A percentile compares a stretch with the other conserved stretches of the same genome.
Conservation (phyloP, 2,888 invertebrate species). For the Platypus cylindrus region DNA sequence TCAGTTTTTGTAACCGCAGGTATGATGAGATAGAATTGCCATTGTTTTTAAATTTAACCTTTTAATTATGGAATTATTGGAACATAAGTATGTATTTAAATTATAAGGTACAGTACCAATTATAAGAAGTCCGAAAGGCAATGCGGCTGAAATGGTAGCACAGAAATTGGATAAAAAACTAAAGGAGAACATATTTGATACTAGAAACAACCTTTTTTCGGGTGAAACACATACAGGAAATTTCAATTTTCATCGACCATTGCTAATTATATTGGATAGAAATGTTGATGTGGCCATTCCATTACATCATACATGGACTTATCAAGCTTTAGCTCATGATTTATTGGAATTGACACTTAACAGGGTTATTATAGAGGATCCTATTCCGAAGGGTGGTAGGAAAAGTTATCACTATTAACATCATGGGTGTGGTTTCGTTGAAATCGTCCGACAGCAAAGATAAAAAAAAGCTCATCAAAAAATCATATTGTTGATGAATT, state of each 20-base stretch:
- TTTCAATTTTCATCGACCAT: constrained; percentile 83
- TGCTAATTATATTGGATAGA: constrained; percentile 84
- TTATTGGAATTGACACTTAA: constrained; percentile 86
- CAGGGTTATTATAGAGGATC: constrained; percentile 39
- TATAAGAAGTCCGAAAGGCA: constrained; percentile 83
- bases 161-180: constrained; percentile 94
- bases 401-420: too few species aligned
- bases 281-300: constrained; percentile 96
- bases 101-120: constrained; percentile 67
- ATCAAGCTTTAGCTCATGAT: constrained; percentile 96
- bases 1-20: constrained; percentile 96
- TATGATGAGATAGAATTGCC: constrained; percentile 22
- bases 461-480: too few species aligned
- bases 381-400: constrained; percentile 13
- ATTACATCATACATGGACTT: constrained; percentile 99
- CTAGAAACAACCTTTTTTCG: constrained; percentile 90
- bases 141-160: constrained; percentile 97
- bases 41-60: not conserved
- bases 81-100: constrained; percentile 3
- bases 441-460: too few species aligned
- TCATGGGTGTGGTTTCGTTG: too few species aligned
- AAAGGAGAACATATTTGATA: constrained; percentile 91
- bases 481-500: too few species aligned
- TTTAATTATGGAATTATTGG: not conserved
- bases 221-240: constrained; percentile 66